Evolutionary conservation across 2,888 invertebrate species (phyloP).

Genomic region (Sycophila texana): DNA sequence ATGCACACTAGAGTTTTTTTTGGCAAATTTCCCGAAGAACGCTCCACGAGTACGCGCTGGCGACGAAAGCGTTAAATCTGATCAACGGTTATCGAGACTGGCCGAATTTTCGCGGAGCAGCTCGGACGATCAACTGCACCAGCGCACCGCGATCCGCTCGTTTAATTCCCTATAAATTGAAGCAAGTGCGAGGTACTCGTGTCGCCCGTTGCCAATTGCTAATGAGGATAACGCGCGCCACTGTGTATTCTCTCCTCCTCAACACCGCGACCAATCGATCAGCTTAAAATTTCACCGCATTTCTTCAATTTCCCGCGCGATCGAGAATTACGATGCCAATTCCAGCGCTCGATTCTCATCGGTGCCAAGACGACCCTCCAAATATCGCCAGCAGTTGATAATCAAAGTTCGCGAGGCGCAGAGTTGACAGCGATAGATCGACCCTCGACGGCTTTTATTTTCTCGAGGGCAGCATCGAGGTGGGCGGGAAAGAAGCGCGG

Average conservation of each 20-base stretch:
- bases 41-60: background rate
- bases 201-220: background rate
- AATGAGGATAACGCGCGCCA: background rate
- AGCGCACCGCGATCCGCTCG: conserved; percentile 14
- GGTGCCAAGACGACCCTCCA: background rate
- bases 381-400: background rate
- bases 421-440: background rate
- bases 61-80: conserved; percentile 4
- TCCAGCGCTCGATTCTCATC: background rate
- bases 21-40: background rate
- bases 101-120: conserved; percentile 23
- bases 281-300: too few species aligned
- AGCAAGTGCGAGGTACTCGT: background rate
- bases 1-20: background rate
- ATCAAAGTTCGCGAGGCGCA: background rate
- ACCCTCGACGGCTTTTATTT: too few species aligned
- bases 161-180: conserved; percentile 25
- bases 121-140: conserved; percentile 1
- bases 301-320: background rate
- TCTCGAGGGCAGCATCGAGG: background rate
- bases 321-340: background rate
- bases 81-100: conserved; percentile 21
- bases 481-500: conserved; percentile 64
- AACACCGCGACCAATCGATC: too few species aligned
- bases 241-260: too few species aligned